Conservation (phyloP, 2,797 vertebrate genomes). For the Argyrosomus regius region DNA sequence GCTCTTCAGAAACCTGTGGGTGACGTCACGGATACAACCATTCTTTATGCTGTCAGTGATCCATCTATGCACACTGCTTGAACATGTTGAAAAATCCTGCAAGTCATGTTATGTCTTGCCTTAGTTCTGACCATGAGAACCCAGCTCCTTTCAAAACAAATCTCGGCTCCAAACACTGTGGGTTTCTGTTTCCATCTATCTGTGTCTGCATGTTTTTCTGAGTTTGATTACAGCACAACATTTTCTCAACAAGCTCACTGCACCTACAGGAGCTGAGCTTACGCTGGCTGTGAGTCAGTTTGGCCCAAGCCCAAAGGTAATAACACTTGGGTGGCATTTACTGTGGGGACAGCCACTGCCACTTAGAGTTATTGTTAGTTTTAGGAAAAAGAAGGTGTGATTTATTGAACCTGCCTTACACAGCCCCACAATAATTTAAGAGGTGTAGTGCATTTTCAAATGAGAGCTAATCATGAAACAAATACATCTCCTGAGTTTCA, state of each 20-base stretch:
- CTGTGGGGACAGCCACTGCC: slow-evolving; percentile 44
- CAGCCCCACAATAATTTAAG: slow-evolving; percentile 23
- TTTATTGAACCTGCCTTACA: slow-evolving; percentile 37
- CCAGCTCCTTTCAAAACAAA: slow-evolving; percentile 12
- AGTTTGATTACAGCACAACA: slow-evolving; percentile 14
- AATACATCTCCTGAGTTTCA: not conserved
- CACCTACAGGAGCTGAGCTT: slow-evolving; percentile 41
- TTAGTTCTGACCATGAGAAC: not conserved
- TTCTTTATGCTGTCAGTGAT: too few species aligned
- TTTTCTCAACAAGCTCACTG: slow-evolving; percentile 18
- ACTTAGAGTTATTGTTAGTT: slow-evolving; percentile 64
- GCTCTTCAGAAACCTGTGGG: too few species aligned
- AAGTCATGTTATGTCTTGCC: not conserved
- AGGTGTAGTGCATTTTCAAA: slow-evolving; percentile 27
- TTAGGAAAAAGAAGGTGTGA: slow-evolving; percentile 26
- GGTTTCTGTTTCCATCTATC: not conserved
- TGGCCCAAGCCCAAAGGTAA: slow-evolving; percentile 61
- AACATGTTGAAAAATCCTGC: not conserved
- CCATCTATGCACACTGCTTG: not conserved
- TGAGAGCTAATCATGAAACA: slow-evolving; percentile 27
- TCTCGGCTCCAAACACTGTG: not conserved
- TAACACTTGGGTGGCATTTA: slow-evolving; percentile 63
- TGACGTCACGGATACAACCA: too few species aligned
- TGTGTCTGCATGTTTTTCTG: not conserved
- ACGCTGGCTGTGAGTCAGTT: slow-evolving; percentile 56